Evolutionary conservation across 2,797 vertebrate genomes (phyloP).

Genomic region (Scyliorhinus canicula): DNA sequence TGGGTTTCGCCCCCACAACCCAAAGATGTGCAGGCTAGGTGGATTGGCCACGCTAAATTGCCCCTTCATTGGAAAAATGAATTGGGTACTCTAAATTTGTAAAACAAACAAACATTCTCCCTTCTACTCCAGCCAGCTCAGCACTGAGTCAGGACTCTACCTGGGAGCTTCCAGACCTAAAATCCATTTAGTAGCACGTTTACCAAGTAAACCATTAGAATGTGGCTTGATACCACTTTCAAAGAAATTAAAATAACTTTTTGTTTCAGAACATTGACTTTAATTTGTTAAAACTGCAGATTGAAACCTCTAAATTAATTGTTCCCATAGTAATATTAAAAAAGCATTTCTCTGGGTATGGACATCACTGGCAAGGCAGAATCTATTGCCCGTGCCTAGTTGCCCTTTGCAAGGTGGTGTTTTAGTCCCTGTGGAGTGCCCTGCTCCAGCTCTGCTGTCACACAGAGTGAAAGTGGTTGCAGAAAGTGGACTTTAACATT

Average conservation of each 20-base stretch:
- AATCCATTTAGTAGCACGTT: not conserved
- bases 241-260: not conserved
- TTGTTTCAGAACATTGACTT: not conserved
- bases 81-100: too few species aligned
- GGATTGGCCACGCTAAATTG: too few species aligned
- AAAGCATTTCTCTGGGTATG: not conserved
- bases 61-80: too few species aligned
- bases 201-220: not conserved
- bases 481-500: not conserved
- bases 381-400: too few species aligned
- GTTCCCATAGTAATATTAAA: not conserved
- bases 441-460: not conserved
- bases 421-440: not conserved
- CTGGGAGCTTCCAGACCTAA: not conserved
- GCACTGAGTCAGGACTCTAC: not conserved
- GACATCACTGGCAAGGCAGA: not conserved
- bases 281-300: not conserved
- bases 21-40: too few species aligned
- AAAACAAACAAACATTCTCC: too few species aligned
- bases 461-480: not conserved
- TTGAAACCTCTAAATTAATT: not conserved
- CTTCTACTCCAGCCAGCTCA: not conserved
- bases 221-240: not conserved
- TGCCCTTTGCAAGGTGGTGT: not conserved
- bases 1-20: too few species aligned